Conservation (phyloP, 2,113 vertebrate genomes). For the Psittacula cyanocephala region DNA sequence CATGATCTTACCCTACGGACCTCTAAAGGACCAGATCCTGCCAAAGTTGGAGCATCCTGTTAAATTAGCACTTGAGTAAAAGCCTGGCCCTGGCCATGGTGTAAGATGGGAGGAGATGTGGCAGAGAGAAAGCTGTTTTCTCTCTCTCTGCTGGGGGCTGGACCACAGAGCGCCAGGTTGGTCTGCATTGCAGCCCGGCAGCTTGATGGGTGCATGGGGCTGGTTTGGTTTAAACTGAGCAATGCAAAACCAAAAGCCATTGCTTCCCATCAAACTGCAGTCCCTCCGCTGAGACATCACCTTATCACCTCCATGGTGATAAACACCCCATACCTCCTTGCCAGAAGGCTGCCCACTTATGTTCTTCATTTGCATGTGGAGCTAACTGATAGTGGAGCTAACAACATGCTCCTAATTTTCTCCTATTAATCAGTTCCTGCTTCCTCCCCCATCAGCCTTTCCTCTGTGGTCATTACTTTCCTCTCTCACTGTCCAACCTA, state of each 20-base stretch:
- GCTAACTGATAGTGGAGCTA: not conserved
- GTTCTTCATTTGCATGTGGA: not conserved
- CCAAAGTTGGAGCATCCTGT: not conserved
- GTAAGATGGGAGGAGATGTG: rapidly evolving
- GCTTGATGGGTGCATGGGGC: not conserved
- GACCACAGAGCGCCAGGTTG: rapidly evolving
- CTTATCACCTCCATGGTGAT: not conserved
- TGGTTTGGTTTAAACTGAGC: not conserved
- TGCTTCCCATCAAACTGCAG: not conserved
- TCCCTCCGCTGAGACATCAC: not conserved
- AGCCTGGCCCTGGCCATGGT: not conserved
- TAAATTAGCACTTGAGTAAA: not conserved
- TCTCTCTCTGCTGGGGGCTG: not conserved
- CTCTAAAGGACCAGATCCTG: not conserved
- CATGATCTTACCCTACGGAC: not conserved
- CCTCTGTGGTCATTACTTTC: not conserved
- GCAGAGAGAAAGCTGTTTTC: not conserved
- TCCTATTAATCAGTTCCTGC: not conserved
- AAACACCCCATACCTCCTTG: not conserved
- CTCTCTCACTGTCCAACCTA: not conserved
- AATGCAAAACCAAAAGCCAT: not conserved
- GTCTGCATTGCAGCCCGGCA: not conserved
- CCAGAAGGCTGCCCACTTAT: not conserved
- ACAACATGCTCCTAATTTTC: not conserved
- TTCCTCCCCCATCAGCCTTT: not conserved